These are phyloP conservation scores for Acromyrmex heyeri DNA, from an alignment of 1,140 invertebrate genomes.

Conservation along the genomic window DNA sequence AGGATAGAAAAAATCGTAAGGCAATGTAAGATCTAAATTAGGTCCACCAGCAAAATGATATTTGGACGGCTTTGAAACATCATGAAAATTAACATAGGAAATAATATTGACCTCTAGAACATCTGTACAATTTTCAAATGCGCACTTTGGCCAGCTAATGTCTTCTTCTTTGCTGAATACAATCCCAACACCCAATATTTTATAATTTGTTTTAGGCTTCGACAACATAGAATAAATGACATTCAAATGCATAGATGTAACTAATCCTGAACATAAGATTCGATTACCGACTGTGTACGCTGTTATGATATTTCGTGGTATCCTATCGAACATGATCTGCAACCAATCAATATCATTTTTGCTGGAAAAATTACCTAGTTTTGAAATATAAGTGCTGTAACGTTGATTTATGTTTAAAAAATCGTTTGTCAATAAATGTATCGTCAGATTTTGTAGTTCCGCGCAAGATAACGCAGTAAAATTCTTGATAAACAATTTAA, in stretches of 20 bases:
- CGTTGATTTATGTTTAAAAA: constrained; percentile 79
- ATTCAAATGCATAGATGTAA: constrained; percentile 87
- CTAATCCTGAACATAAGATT: constrained; percentile 83
- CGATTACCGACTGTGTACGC: constrained; percentile 75
- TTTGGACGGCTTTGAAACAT: constrained; percentile 87
- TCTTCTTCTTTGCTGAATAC: constrained; percentile 79
- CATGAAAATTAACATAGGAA: constrained; percentile 88
- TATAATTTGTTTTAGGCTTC: constrained; percentile 81
- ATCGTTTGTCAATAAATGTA: constrained; percentile 81
- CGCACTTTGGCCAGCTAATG: constrained; percentile 81
- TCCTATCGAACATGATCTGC: constrained; percentile 84
- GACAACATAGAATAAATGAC: constrained; percentile 83
- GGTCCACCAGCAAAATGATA: constrained; percentile 88
- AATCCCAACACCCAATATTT: constrained; percentile 81
- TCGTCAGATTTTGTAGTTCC: constrained; percentile 85
- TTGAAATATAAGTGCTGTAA: constrained; percentile 86
- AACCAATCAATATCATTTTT: constrained; percentile 87
- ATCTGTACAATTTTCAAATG: constrained; percentile 75
- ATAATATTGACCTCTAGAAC: constrained; percentile 77
- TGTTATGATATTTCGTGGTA: constrained; percentile 76
- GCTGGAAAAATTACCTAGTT: constrained; percentile 88
- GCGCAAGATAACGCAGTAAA: constrained; percentile 84
- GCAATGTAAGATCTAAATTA: constrained; percentile 88
- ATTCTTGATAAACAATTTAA: constrained; percentile 76
- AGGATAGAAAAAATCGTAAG: constrained; percentile 91